A percentile compares a stretch with the other conserved stretches of the same genome.
These are phyloP conservation scores for Echinometra lucunter DNA, from an alignment of 53 echinoderm and acorn worm genomes.

Conservation along the genomic window DNA sequence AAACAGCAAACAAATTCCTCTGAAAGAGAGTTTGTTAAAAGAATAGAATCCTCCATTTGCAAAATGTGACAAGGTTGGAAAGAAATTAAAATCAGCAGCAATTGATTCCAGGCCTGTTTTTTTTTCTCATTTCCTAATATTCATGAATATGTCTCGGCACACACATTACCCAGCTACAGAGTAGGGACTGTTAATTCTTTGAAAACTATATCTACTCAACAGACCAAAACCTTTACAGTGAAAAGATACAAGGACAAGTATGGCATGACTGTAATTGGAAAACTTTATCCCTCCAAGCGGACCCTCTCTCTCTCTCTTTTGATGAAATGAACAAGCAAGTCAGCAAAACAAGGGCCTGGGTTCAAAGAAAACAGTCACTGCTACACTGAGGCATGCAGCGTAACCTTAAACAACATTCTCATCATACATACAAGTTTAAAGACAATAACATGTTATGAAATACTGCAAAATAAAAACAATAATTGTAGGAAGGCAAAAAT, in stretches of 20 bases:
- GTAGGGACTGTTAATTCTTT: background rate
- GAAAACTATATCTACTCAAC: too few species aligned
- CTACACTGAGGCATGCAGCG: background rate
- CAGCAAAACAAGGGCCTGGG: slow-evolving; percentile 20
- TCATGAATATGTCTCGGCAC: too few species aligned
- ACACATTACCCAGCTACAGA: background rate
- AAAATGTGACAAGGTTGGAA: too few species aligned
- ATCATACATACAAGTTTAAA: background rate
- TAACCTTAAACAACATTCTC: slow-evolving; percentile 34
- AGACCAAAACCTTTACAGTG: background rate
- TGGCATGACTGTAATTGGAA: background rate
- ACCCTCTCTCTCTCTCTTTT: background rate
- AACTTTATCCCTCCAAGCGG: background rate
- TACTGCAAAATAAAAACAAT: too few species aligned
- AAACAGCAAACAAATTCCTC: background rate
- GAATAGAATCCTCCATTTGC: too few species aligned
- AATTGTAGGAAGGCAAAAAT: too few species aligned
- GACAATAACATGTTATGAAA: background rate
- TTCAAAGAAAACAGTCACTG: slow-evolving; percentile 10
- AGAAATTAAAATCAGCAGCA: too few species aligned
- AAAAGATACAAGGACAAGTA: background rate
- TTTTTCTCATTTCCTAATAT: too few species aligned
- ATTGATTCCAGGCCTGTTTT: too few species aligned
- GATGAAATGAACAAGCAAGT: background rate
- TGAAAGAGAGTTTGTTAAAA: background rate